phyloP scores from a whole-genome alignment of 2,888 invertebrate species.

The Mimachlamys varia region DNA sequence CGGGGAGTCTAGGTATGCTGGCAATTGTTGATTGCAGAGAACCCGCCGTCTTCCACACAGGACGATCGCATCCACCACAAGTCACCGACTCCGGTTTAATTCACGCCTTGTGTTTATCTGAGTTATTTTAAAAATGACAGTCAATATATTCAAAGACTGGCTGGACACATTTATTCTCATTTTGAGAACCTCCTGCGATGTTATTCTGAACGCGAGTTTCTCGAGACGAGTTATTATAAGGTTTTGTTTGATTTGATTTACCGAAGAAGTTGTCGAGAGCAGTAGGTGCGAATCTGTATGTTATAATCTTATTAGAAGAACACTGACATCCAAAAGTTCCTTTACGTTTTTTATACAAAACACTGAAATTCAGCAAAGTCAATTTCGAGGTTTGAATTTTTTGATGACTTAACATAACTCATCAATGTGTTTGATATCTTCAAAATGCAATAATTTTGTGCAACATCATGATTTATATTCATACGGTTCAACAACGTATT shows the following conservation, averaged over 20 bases:
- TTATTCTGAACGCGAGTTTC: background rate
- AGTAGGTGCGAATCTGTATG: background rate
- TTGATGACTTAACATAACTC: too few species aligned
- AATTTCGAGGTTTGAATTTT: too few species aligned
- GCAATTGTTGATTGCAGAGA: background rate
- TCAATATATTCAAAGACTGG: constrained; percentile 24
- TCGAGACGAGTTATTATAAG: background rate
- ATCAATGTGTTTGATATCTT: too few species aligned
- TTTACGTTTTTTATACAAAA: too few species aligned
- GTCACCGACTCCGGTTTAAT: background rate
- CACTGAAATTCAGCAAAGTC: too few species aligned
- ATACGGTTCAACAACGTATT: too few species aligned
- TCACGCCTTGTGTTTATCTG: background rate
- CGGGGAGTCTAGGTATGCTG: background rate
- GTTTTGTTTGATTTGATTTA: background rate
- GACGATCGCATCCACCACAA: background rate
- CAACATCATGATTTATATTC: too few species aligned
- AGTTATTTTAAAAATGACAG: background rate
- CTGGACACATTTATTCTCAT: background rate
- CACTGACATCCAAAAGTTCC: too few species aligned
- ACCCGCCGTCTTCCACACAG: background rate
- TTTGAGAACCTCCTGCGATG: background rate
- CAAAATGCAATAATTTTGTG: too few species aligned
- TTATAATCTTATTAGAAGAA: too few species aligned
- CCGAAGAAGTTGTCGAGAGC: background rate